Percentiles rank a stretch among this genome's conserved stretches.
Evolutionary conservation across 1,140 invertebrate genomes (phyloP).

Genomic region (Bombus fervidus): DNA sequence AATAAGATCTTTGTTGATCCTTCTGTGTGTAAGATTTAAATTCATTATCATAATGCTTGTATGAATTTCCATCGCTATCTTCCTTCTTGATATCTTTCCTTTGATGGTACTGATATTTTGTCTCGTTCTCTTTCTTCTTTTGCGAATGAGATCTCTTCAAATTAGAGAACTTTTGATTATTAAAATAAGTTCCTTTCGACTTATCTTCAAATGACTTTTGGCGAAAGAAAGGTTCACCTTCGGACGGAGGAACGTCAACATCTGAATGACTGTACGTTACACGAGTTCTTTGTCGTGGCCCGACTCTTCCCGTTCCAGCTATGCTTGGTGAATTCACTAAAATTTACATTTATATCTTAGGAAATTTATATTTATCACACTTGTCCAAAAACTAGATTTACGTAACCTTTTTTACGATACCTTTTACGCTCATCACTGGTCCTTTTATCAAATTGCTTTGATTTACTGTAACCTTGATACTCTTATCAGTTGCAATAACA

Average conservation of each 20-base stretch:
- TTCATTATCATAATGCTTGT: slow-evolving; percentile 32
- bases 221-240: slow-evolving; percentile 57
- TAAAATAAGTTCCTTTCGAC: slow-evolving; percentile 53
- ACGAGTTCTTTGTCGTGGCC: slow-evolving; percentile 78
- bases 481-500: slow-evolving; percentile 71
- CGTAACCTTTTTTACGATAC: slow-evolving; percentile 50
- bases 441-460: slow-evolving; percentile 67
- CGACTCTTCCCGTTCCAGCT: slow-evolving; percentile 80
- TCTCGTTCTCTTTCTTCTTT: slow-evolving; percentile 66
- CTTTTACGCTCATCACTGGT: slow-evolving; percentile 78
- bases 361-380: background rate
- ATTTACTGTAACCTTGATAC: slow-evolving; percentile 73
- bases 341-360: slow-evolving; percentile 51
- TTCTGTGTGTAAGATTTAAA: slow-evolving; percentile 24
- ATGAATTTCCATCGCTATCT: slow-evolving; percentile 45
- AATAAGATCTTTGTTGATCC: slow-evolving; percentile 51
- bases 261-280: slow-evolving; percentile 79
- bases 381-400: background rate
- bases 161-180: slow-evolving; percentile 63
- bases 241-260: slow-evolving; percentile 60
- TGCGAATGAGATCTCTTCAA: slow-evolving; percentile 69
- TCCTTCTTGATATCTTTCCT: slow-evolving; percentile 67
- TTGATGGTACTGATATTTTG: slow-evolving; percentile 64
- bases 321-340: slow-evolving; percentile 78
- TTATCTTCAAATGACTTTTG: slow-evolving; percentile 76